phyloP scores from a whole-genome alignment of 2,888 invertebrate species.

The Peribatodes rhomboidaria region DNA sequence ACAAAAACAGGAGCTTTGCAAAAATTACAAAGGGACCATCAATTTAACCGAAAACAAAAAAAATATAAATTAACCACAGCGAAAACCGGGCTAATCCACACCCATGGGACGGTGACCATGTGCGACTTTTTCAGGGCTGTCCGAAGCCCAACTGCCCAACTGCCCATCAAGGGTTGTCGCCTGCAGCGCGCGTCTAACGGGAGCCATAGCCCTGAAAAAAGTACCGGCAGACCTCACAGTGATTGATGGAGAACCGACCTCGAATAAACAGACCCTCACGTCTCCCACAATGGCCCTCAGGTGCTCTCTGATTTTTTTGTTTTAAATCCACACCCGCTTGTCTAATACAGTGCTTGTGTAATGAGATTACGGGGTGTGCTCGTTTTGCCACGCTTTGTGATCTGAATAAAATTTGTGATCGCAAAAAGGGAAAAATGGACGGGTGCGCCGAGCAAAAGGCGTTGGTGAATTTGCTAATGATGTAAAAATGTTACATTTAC shows the following conservation, averaged over 20 bases:
- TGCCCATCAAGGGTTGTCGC: conserved; percentile 62
- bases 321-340: conserved; percentile 53
- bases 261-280: conserved; percentile 77
- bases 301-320: conserved; percentile 67
- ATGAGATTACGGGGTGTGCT: conserved; percentile 37
- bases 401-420: conserved; percentile 31
- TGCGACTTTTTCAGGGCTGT: conserved; percentile 59
- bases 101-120: conserved; percentile 41
- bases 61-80: conserved; percentile 19
- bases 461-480: conserved; percentile 21
- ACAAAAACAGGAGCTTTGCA: background rate
- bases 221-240: conserved; percentile 55
- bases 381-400: conserved; percentile 43
- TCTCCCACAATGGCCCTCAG: conserved; percentile 71
- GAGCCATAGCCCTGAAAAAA: conserved; percentile 77
- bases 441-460: background rate
- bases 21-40: conserved; percentile 12
- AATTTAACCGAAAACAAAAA: conserved; percentile 19
- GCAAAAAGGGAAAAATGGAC: conserved; percentile 19
- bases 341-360: conserved; percentile 37
- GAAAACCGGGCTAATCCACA: conserved; percentile 27
- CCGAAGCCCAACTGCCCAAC: conserved; percentile 39
- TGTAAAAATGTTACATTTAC: conserved; percentile 11
- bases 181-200: conserved; percentile 66
- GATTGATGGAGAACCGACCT: conserved; percentile 79